phyloP scores from a whole-genome alignment of 1,140 invertebrate species.

The Drosophila bifasciata region DNA sequence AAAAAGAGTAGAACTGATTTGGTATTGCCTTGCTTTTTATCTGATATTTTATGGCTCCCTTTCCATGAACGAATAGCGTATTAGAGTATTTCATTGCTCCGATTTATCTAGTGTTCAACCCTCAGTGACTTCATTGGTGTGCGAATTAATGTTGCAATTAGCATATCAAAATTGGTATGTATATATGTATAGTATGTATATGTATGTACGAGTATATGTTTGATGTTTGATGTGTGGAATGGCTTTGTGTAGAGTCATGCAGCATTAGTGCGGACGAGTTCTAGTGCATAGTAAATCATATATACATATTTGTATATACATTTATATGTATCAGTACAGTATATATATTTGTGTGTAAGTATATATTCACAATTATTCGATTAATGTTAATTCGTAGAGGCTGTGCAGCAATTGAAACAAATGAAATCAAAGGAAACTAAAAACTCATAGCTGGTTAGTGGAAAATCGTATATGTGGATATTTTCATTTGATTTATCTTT shows the following conservation, averaged over 20 bases:
- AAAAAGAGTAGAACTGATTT: no score
- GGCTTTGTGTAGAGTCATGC: constrained; percentile 67
- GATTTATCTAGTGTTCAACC: no score
- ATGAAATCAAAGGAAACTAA: constrained; percentile 37
- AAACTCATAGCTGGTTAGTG: constrained; percentile 58
- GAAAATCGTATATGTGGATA: constrained; percentile 19
- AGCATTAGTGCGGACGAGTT: constrained; percentile 66
- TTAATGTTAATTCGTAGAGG: constrained; percentile 32
- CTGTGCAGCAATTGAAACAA: constrained; percentile 60
- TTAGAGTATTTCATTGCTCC: no score
- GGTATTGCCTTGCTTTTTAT: no score
- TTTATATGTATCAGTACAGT: constrained; percentile 23
- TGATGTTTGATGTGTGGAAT: constrained; percentile 39
- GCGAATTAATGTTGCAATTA: neutral
- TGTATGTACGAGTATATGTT: constrained; percentile 23
- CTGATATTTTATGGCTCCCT: no score
- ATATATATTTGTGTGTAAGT: constrained; percentile 34
- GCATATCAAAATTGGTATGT: no score
- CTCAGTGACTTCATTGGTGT: constrained; percentile 13
- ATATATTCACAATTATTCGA: constrained; percentile 62
- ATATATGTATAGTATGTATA: neutral
- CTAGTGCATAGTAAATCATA: constrained; percentile 65
- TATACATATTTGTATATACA: constrained; percentile 33
- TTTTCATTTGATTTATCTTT: constrained; percentile 15
- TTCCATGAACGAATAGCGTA: no score